Percentiles rank a stretch among this genome's conserved stretches.
Conservation (phyloP, 2,113 vertebrate species). For the Coryphaenoides rupestris region DNA sequence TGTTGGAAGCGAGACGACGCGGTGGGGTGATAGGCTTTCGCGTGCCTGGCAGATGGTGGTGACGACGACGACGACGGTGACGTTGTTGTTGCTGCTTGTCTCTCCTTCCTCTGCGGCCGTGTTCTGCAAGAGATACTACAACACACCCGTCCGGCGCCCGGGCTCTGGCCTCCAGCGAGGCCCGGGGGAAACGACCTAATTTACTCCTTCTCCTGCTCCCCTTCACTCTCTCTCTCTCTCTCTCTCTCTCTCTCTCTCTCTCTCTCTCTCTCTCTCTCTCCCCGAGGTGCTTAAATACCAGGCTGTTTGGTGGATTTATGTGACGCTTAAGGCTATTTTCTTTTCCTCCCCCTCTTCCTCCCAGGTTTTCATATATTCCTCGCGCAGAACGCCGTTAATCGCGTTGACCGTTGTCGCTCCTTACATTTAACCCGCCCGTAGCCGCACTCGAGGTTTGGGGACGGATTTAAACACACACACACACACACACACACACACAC, state of each 20-base stretch:
- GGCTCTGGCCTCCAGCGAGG: background rate
- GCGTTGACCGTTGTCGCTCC: too few species aligned
- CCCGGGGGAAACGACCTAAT: background rate
- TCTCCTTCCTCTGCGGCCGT: background rate
- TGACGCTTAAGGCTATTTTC: background rate
- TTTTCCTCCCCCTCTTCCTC: too few species aligned
- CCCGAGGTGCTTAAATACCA: background rate
- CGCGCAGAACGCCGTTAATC: too few species aligned
- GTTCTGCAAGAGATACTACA: background rate
- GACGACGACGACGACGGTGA: background rate
- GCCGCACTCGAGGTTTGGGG: too few species aligned
- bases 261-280: background rate
- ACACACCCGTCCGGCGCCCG: background rate
- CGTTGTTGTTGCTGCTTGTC: too few species aligned
- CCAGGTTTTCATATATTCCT: too few species aligned
- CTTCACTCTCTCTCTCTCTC: background rate
- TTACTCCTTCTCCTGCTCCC: background rate
- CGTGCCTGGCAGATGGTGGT: background rate
- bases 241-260: background rate
- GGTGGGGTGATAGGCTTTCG: slow-evolving; percentile 1
- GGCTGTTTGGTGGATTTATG: background rate
- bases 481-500: too few species aligned
- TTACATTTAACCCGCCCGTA: too few species aligned
- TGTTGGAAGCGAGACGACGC: slow-evolving; percentile 2
- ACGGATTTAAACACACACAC: too few species aligned